Evolutionary conservation across 2,113 vertebrate species (phyloP).

Genomic region (Miniopterus natalensis): DNA sequence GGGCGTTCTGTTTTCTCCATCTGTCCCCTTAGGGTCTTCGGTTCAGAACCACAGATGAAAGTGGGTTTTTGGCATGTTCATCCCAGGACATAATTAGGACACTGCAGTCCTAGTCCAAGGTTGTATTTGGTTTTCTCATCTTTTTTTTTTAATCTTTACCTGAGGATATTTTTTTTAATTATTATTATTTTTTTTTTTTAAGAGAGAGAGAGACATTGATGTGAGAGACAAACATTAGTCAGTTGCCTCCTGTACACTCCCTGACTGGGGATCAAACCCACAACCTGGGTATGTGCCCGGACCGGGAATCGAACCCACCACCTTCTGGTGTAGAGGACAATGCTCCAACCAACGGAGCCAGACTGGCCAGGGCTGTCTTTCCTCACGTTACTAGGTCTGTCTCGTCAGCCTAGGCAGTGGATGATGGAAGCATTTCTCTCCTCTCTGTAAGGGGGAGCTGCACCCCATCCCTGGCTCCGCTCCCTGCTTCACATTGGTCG

Average conservation of each 20-base stretch:
- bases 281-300: too few relatives aligned
- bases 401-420: not conserved
- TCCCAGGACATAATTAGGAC: not conserved
- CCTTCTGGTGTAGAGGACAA: too few relatives aligned
- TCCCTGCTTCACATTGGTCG: not conserved
- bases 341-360: too few relatives aligned
- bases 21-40: not conserved
- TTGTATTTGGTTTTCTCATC: not conserved
- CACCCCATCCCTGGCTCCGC: not conserved
- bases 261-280: too few relatives aligned
- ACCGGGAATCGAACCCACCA: too few relatives aligned
- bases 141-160: too few relatives aligned
- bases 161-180: too few relatives aligned
- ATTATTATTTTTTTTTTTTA: too few relatives aligned
- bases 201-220: too few relatives aligned
- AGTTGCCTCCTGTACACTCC: too few relatives aligned
- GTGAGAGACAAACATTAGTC: too few relatives aligned
- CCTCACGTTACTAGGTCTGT: not conserved
- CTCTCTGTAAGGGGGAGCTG: not conserved
- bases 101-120: too few relatives aligned
- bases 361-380: not conserved
- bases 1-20: accelerated
- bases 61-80: not conserved
- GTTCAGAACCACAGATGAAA: not conserved
- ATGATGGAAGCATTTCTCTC: not conserved